Evolutionary conservation across 1,140 invertebrate species (phyloP).

Genomic region (Solen grandis): DNA sequence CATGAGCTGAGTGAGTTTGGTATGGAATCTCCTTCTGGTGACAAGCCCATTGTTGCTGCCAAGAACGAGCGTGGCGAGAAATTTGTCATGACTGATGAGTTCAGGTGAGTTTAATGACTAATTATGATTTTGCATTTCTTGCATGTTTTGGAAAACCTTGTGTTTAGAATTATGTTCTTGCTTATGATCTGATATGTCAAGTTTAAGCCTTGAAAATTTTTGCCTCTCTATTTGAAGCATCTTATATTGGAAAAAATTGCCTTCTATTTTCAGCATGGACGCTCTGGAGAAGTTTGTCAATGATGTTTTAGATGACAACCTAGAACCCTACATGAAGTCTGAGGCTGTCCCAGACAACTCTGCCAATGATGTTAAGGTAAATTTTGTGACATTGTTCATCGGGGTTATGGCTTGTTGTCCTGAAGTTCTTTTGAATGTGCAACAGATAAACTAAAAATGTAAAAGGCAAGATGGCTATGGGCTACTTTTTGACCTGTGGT

Average conservation of each 20-base stretch:
- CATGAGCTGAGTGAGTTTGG: constrained; percentile 93
- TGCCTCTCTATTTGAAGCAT: no score
- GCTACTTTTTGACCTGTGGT: no score
- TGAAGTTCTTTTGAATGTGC: no score
- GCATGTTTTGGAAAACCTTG: no score
- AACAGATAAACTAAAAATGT: no score
- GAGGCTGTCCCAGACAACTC: constrained; percentile 93
- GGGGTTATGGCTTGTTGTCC: neutral
- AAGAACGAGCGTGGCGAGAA: constrained; percentile 92
- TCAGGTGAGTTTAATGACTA: constrained; percentile 85
- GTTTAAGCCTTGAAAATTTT: neutral
- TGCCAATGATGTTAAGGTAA: constrained; percentile 85
- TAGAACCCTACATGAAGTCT: constrained; percentile 97
- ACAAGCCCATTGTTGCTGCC: constrained; percentile 94
- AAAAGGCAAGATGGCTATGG: no score
- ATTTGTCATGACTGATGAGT: constrained; percentile 94
- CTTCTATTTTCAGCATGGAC: constrained; percentile 89
- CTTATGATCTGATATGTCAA: neutral
- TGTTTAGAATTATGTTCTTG: neutral
- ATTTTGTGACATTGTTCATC: no score
- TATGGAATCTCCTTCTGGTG: constrained; percentile 89
- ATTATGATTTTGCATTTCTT: no score
- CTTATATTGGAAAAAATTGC: no score
- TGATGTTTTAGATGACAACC: constrained; percentile 89
- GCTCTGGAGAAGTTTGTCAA: constrained; percentile 93